Base-by-base conservation (phyloP, 2,888 invertebrate species). In the Thecocarcelia acutangulata region DNA sequence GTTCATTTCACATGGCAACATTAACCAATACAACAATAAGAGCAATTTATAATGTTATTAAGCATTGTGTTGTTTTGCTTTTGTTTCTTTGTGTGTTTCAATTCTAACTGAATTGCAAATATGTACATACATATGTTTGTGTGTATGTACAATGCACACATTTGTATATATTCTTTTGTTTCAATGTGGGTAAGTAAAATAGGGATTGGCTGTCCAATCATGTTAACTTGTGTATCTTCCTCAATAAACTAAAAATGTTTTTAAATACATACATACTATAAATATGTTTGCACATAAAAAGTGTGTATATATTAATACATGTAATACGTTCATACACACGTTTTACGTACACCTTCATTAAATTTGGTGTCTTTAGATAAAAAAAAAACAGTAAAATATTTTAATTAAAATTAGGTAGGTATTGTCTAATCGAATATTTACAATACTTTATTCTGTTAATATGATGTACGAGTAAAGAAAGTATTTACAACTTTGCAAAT, bases 1-100 rank as follows among this genome's bases (percentile, higher is more conserved):
- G 88, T 86, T 87, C 81, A 64, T 42, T 80, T 83, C 84, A 86
- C 59, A 83, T 81, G 81, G 81, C 72, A 83, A 73, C 75, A 75
- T 76, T 54, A 74, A 77, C 77, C 63, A 73, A 73, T 56, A 54
- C 17, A 64, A 48, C 73, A 69, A n/a, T n/a, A n/a, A n/a, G n/a
- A n/a, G n/a, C n/a, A n/a, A 69, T 74, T 74, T 52, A 56, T 63
- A 69, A 64, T 42, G 33, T 64, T 69, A 17, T 69, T 68, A 69
- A 64, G 64, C 59, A 66, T 56, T 59, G 19, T 58, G 19, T 58
- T 64, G 44, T 63, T 42, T 21, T 61, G 21, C 17, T 17, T 33
- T 48, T 42, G 42, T 8, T 54, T n/a, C 52, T 42, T 19, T 63
- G 50, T 46, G 9, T 66, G 15, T 52, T 21, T 69, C 8, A 56